Base-by-base conservation (phyloP, 2,797 vertebrate species). In the Craterocephalus amniculus region DNA sequence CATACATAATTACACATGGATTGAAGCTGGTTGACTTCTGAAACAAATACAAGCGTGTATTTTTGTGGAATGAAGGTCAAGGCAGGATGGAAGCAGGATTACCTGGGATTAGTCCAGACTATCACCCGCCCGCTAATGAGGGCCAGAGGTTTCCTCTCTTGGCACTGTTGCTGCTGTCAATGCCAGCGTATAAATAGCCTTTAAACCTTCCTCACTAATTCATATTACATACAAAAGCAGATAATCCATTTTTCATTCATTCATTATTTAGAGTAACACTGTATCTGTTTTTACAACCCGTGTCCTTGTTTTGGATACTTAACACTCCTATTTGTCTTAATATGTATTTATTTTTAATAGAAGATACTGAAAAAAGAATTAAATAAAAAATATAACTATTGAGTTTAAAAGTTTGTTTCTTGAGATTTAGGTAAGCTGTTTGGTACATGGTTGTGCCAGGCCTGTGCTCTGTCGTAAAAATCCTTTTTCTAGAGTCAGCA, bases 91-190 rank as follows among this genome's bases (percentile, higher is more conserved):
- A 81, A 73, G 67, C 71, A 18, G 84, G 87, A 90, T 90, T 88
- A 91, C 74, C 71, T 83, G 75, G 83, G 87, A 88, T 90, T 88
- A 88, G 68, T 68, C 54, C 22, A 66, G 78, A 68, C 84, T 81
- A 88, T 82, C 81, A 80, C 52, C 43, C 70, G 70, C 49, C 57
- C 51, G 70, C 73, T 90, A 85, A 89, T 89, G 64, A 80, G 80
- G 49, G 73, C 68, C 70, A 70, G 78, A 79, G 82, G 83, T 81
- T 79, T 80, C 73, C 67, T 85, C 66, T 66, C 68, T 27, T 43
- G 43, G 43, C n/a, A 49, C 32, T 56, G 31, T 70, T 29, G 69
- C 64, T 62, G 59, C 65, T 76, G 62, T 38, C 70, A 45, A 45
- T 38, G 55, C 31, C 36, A 49, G 55, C 26, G 66, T 81, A 77